Base-by-base conservation (phyloP, 1,140 invertebrate genomes). In the Drosophila prosaltans region DNA sequence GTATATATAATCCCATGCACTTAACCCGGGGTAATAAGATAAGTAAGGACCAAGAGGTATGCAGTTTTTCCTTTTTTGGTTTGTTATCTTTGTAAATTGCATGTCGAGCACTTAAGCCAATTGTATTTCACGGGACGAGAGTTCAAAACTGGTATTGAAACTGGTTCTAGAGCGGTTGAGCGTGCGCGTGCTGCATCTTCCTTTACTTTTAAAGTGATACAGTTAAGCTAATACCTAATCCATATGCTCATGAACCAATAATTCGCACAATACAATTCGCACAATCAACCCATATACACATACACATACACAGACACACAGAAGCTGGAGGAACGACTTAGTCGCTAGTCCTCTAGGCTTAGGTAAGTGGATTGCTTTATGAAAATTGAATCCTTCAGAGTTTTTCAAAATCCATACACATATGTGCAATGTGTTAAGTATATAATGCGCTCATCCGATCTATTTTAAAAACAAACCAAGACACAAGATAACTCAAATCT, bases 41-140 rank as follows among this genome's bases (percentile, higher is more conserved):
- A 88, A 89, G 84, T 88, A 89, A 88, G 85, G 36, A 51, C 21
- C 45, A 16, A 16, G 8, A 70, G 71, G 40, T 66, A 59, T 59
- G 57, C 55, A 51, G 24, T 51, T 60, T 54, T 55, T 54, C 48
- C 60, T 59, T 39, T 26, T 83, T 45, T 71, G 80, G 84, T 85
- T 88, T 88, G 84, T 88, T 88, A 88, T 88, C 84, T 84, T 88
- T 88, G 84, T 71, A 88, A 88, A 88, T 88, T 88, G 84, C 78
- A 84, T 74, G 84, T 88, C 84, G 85, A 90, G 84, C 78, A 88
- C 84, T 88, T 88, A 88, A 88, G 84, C 83, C 83, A 90, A 89
- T 80, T 74, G 75, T 48, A 40, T 59, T 51, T 51, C 45, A 48
- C 7, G 10, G 24, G 57, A 59, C 26, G 30, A 32, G 40, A 41